Conservation (phyloP, 2,888 invertebrate species). For the Andrena fulva region DNA sequence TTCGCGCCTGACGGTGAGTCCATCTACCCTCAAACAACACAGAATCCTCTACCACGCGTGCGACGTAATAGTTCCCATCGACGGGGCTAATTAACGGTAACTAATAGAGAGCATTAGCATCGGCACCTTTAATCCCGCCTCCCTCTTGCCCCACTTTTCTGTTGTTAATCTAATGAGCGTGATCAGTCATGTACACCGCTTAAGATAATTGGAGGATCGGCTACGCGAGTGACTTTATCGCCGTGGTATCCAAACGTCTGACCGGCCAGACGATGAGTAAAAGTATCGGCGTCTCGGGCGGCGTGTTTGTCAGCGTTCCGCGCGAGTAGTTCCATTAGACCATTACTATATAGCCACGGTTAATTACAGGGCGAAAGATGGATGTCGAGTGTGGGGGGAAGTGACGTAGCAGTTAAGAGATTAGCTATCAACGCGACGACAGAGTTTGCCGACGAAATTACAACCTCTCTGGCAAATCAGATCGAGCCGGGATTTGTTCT, state of each 20-base stretch:
- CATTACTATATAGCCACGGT: neutral
- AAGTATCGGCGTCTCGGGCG: neutral
- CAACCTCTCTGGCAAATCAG: neutral
- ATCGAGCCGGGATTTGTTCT: neutral
- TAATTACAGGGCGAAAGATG: slow-evolving; percentile 17
- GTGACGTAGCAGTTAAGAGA: slow-evolving; percentile 14
- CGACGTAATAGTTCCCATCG: too few species aligned
- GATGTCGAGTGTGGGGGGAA: neutral
- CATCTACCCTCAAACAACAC: slow-evolving; percentile 51
- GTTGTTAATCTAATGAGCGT: neutral
- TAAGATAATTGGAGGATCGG: too few species aligned
- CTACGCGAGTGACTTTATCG: too few species aligned
- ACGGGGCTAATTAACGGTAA: slow-evolving; percentile 14
- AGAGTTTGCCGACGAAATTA: slow-evolving; percentile 11
- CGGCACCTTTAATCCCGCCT: too few species aligned
- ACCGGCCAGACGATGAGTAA: neutral
- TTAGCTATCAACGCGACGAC: slow-evolving; percentile 16
- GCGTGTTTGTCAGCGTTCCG: neutral
- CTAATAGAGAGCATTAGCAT: neutral
- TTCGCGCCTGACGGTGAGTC: slow-evolving; percentile 83
- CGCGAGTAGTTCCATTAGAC: slow-evolving; percentile 11
- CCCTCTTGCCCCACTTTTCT: neutral
- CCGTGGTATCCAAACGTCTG: neutral
- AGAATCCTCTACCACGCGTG: slow-evolving; percentile 9
- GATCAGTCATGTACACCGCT: neutral